Conservation (phyloP, 2,888 invertebrate species). For the Cephus pygmeus region DNA sequence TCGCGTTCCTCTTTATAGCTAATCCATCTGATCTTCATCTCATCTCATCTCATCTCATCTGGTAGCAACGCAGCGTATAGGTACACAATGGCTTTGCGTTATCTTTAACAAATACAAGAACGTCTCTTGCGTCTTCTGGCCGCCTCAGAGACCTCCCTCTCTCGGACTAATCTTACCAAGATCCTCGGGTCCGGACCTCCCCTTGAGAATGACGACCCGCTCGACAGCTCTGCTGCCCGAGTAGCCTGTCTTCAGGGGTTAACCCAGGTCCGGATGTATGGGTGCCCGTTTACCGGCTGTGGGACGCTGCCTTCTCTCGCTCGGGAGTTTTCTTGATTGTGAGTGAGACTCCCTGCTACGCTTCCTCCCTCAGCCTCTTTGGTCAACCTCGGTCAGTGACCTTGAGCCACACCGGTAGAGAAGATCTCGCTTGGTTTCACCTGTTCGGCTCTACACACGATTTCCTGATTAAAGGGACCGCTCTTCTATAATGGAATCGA, state of each 20-base stretch:
- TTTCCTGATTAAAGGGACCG: constrained; percentile 2
- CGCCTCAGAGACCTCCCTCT: not conserved
- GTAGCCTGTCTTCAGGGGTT: not conserved
- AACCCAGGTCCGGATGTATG: not conserved
- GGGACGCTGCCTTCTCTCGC: not conserved
- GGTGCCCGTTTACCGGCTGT: not conserved
- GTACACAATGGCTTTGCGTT: not conserved
- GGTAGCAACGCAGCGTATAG: not conserved
- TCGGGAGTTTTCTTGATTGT: not conserved
- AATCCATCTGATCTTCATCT: not conserved
- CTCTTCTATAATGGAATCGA: not conserved
- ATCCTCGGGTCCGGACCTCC: not conserved
- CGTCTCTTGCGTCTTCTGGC: not conserved
- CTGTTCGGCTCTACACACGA: not conserved
- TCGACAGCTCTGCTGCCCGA: not conserved
- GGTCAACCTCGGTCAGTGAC: constrained; percentile 49
- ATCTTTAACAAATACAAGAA: not conserved
- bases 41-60: not conserved
- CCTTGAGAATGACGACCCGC: not conserved
- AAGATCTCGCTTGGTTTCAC: constrained; percentile 4
- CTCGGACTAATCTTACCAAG: not conserved
- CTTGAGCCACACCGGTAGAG: constrained; percentile 24
- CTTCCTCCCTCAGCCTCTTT: constrained; percentile 24
- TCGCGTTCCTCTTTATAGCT: not conserved
- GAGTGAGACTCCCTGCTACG: constrained; percentile 19